Base-by-base conservation (phyloP, 1,140 invertebrate genomes). In the Heliconius melpomene region DNA sequence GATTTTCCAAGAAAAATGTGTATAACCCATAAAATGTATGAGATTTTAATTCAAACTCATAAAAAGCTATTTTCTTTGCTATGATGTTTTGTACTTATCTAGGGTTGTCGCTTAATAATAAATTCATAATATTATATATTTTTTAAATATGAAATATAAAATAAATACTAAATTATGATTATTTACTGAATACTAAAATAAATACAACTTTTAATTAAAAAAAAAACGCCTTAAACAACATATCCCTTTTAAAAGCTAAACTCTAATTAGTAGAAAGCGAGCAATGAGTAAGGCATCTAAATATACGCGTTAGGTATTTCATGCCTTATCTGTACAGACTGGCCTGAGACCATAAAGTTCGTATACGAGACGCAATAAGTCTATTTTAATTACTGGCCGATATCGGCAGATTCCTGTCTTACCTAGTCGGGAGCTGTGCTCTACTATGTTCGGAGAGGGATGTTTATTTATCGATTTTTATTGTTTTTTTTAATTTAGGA, bases 321-420 rank as follows among this genome's bases (percentile, higher is more conserved):
- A 38, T 72, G 66, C 79, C 79, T 77, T 80, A 80, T n/a, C 70
- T 20, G 50, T 52, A 20, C 7, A 52, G 50, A 52, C 71, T 40
- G 71, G 71, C 36, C 71, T 38, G 20, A 72, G 71, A 75, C 83
- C 88, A 87, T 87, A 90, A 84, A 75, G 77, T 83, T 83, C 87
- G 79, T 83, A 86, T 86, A 86, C 81, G 85, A 86, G 84, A 87
- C 89, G 92, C 90, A 92, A 93, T 93, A 93, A 91, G 90, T 93
- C 93, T 91, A 93, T 93, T 94, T 93, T 94, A 94, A 94, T 94
- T 94, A 94, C 91, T 86, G 86, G 81, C 89, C 90, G 90, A 92
- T 93, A 94, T 94, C 92, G 91, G 90, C 90, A 91, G 93, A 93
- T 93, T 93, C 93, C 92, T 89, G 92, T 93, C 92, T 94, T 94